Conservation (phyloP, 2,888 invertebrate genomes). For the Macrosiphum euphorbiae region DNA sequence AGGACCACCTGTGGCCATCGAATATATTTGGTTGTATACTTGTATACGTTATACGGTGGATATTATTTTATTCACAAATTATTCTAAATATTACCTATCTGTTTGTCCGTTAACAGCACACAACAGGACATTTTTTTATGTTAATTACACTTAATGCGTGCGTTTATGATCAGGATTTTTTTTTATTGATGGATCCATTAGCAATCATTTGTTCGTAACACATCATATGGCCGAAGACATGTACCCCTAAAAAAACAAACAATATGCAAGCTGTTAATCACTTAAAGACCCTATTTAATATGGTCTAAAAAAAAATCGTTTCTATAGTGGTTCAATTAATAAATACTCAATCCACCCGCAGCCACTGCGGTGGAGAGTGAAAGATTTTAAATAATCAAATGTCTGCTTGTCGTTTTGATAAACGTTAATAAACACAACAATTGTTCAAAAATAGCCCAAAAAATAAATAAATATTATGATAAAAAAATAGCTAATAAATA, state of each 20-base stretch:
- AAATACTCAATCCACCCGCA: background rate
- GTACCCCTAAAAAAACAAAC: background rate
- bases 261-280: background rate
- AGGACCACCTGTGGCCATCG: background rate
- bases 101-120: background rate
- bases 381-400: background rate
- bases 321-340: background rate
- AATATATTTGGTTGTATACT: background rate
- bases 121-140: background rate
- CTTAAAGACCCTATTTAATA: background rate
- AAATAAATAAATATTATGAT: background rate
- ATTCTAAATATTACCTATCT: background rate
- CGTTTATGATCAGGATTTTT: background rate
- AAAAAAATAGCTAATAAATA: too few relatives aligned
- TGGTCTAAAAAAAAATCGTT: background rate
- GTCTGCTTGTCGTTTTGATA: background rate
- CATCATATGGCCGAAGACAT: background rate
- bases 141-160: background rate
- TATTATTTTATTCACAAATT: background rate
- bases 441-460: background rate
- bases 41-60: background rate
- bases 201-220: background rate
- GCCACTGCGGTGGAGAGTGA: background rate
- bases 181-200: background rate
- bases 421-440: background rate